These are phyloP conservation scores for Philaethria dido DNA, from an alignment of 2,888 invertebrate genomes.

Conservation along the genomic window DNA sequence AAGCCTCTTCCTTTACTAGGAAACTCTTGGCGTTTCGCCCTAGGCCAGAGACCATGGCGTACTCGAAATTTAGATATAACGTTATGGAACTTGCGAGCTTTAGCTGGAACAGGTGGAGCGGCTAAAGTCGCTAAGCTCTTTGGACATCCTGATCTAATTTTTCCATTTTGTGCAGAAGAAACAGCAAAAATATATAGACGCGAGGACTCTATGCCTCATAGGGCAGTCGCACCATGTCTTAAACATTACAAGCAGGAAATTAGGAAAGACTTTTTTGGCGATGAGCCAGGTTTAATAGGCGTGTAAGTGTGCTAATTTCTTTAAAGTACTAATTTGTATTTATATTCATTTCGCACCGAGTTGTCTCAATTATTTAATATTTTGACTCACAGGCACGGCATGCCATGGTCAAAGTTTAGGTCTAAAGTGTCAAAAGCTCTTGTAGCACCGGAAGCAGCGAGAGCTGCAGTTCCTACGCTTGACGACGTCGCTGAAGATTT, in stretches of 20 bases:
- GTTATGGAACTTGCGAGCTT: constrained; percentile 75
- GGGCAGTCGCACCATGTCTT: constrained; percentile 89
- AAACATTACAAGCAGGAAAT: constrained; percentile 88
- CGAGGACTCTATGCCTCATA: constrained; percentile 88
- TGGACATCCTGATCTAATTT: constrained; percentile 90
- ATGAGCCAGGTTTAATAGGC: constrained; percentile 89
- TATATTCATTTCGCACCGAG: neutral
- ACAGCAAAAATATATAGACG: constrained; percentile 88
- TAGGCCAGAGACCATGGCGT: constrained; percentile 73
- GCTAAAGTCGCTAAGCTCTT: constrained; percentile 87
- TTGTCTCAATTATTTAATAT: neutral
- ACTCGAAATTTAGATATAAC: constrained; percentile 82
- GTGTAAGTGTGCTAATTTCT: constrained; percentile 83
- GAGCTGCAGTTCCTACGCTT: constrained; percentile 88
- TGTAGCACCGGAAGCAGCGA: constrained; percentile 90
- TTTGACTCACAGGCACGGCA: constrained; percentile 87
- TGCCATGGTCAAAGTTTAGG: constrained; percentile 93
- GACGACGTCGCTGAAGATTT: constrained; percentile 91
- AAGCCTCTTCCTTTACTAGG: constrained; percentile 89
- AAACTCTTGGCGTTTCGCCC: constrained; percentile 92
- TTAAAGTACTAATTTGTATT: constrained; percentile 2
- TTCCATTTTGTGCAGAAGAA: constrained; percentile 89
- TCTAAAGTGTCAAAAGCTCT: constrained; percentile 93
- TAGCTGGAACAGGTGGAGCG: constrained; percentile 79
- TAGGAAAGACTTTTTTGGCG: constrained; percentile 87